A percentile compares a stretch with the other conserved stretches of the same genome.
phyloP scores from a whole-genome alignment of 1,140 invertebrate genomes.

The Periplaneta americana region DNA sequence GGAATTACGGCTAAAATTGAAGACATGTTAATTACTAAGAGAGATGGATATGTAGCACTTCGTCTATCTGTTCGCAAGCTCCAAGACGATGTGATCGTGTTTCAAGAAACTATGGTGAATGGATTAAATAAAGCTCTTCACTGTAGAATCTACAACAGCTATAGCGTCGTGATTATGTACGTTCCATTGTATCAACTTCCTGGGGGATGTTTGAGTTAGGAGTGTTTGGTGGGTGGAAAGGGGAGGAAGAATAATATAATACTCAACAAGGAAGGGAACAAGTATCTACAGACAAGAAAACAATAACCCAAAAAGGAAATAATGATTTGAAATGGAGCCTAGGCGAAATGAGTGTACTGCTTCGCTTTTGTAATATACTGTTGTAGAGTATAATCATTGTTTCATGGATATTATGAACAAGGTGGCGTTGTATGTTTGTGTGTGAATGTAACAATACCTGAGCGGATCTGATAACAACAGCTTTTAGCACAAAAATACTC shows the following conservation, averaged over 20 bases:
- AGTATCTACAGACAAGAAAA: not conserved
- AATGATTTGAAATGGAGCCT: not conserved
- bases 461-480: constrained; percentile 11
- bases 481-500: constrained; percentile 12
- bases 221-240: not conserved
- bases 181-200: not conserved
- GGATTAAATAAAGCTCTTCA: not conserved
- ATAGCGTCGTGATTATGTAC: not conserved
- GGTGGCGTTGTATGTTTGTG: not conserved
- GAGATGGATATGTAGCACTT: not conserved
- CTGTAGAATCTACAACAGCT: not conserved
- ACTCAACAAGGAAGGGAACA: not conserved
- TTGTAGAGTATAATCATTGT: not conserved
- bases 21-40: not conserved
- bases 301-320: not conserved
- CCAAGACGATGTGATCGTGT: not conserved
- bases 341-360: not conserved
- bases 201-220: not conserved
- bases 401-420: not conserved
- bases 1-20: not conserved
- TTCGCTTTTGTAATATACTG: not conserved
- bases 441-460: constrained; percentile 1
- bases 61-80: not conserved
- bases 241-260: not conserved
- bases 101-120: not conserved